Evolutionary conservation across 1,140 invertebrate genomes (phyloP), one percentile per base, ranked within the genome.

Genomic region (Saccostrea echinata): DNA sequence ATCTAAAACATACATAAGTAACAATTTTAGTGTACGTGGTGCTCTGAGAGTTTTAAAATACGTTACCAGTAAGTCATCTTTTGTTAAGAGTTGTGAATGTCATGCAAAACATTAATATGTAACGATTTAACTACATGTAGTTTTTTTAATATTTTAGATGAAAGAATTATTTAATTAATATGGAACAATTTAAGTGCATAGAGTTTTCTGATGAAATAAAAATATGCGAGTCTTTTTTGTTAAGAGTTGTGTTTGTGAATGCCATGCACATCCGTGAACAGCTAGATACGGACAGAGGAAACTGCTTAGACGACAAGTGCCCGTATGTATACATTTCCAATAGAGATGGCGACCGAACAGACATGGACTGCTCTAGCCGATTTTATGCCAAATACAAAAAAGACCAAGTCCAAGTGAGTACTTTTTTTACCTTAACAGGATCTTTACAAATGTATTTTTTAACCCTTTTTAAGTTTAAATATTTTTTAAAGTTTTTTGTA

Each of bases 301-400:
- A 76, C 30, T 76, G 68, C 27, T 27, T 76, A 1, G 68, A 76
- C 68, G 27, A 33, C 68, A 76, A 76, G 12, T 76, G 68, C 27
- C 68, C 68, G 13, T 76, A 30, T 30, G 27, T 76, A 2, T 24
- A 27, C 4, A 16, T 76, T 30, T 30, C 11, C 3, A 76, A 76
- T 27, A 30, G 8, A 18, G 68, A 30, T 27, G 68, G 68, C 68
- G 68, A 76, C 30, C 9, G 68, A 30, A 30, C 68, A 18, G 68
- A 76, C 68, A 30, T 33, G 1, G 68, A 76, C 27, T 76, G 68
- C 27, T 30, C 27, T 35, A 27, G 33, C 27, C 68, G 68, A 13
- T 76, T 76, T 33, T 76, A 76, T 27, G 68, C 68, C 24, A 76
- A 76, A 33, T 76, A 76, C 27, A 76, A 33, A 11, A 76, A 30